Conservation (phyloP, 2,797 vertebrate species). For the Alosa sapidissima region DNA sequence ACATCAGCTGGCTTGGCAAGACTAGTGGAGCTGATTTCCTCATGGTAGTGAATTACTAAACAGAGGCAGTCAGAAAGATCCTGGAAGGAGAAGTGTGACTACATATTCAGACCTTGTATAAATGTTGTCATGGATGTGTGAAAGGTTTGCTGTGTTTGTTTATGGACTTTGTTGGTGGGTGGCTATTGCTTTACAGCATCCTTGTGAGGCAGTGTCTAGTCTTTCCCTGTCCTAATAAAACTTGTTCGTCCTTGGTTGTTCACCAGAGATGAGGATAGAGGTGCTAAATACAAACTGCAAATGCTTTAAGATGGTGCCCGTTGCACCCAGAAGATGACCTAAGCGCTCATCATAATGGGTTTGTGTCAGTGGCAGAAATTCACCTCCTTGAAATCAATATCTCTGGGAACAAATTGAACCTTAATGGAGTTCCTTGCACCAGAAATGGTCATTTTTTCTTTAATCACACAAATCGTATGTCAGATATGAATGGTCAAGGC, state of each 20-base stretch:
- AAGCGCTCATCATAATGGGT: neutral
- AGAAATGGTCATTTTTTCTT: neutral
- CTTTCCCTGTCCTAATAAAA: neutral
- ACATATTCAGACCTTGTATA: neutral
- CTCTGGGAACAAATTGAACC: constrained; percentile 2
- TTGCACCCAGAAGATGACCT: neutral
- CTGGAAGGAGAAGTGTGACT: neutral
- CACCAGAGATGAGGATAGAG: neutral
- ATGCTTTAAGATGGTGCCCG: neutral
- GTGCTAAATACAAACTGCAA: neutral
- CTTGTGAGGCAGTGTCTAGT: neutral
- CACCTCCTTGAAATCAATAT: neutral
- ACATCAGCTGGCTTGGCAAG: too few species aligned
- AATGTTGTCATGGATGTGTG: neutral
- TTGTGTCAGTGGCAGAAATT: neutral
- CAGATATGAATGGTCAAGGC: neutral
- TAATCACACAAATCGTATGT: neutral
- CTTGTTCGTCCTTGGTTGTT: neutral
- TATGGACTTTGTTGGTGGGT: neutral
- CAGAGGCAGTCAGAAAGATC: neutral
- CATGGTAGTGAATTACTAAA: neutral
- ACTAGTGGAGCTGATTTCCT: too few species aligned
- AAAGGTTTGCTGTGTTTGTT: neutral
- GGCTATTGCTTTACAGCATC: neutral
- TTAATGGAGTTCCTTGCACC: neutral